Evolutionary conservation across 1,140 invertebrate species (phyloP).

Genomic region (Drosophila sechellia): DNA sequence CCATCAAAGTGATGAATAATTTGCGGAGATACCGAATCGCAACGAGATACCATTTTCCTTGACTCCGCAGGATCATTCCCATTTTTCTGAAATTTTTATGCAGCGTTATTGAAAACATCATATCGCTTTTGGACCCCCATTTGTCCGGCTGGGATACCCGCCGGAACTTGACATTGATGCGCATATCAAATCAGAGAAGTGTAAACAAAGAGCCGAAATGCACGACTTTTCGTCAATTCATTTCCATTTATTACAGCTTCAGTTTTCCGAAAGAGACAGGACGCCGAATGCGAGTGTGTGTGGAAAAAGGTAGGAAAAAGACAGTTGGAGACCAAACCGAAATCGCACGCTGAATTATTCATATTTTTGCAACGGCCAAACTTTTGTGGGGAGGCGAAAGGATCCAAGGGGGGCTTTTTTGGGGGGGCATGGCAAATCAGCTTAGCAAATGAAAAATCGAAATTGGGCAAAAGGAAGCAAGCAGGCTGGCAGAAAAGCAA

Average conservation of each 20-base stretch:
- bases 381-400: conserved; percentile 32
- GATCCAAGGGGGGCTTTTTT: not conserved
- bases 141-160: conserved; percentile 11
- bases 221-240: conserved; percentile 74
- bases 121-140: conserved; percentile 19
- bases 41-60: conserved; percentile 19
- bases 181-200: conserved; percentile 61
- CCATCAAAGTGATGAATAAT: conserved; percentile 39
- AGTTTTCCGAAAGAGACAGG: conserved; percentile 12
- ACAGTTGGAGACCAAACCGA: conserved; percentile 45
- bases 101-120: conserved; percentile 36
- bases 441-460: conserved; percentile 78
- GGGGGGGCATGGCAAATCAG: conserved; percentile 47
- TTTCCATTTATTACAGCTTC: conserved; percentile 70
- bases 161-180: conserved; percentile 62
- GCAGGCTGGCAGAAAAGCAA: conserved; percentile 28
- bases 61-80: too few relatives aligned
- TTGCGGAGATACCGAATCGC: not conserved
- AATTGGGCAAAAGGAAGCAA: conserved; percentile 38
- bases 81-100: conserved; percentile 4
- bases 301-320: conserved; percentile 41
- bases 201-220: conserved; percentile 70
- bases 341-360: conserved; percentile 76
- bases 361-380: conserved; percentile 60
- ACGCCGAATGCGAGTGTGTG: conserved; percentile 16